Conservation (phyloP, 2,113 vertebrate species). For the Chiloscyllium plagiosum region DNA sequence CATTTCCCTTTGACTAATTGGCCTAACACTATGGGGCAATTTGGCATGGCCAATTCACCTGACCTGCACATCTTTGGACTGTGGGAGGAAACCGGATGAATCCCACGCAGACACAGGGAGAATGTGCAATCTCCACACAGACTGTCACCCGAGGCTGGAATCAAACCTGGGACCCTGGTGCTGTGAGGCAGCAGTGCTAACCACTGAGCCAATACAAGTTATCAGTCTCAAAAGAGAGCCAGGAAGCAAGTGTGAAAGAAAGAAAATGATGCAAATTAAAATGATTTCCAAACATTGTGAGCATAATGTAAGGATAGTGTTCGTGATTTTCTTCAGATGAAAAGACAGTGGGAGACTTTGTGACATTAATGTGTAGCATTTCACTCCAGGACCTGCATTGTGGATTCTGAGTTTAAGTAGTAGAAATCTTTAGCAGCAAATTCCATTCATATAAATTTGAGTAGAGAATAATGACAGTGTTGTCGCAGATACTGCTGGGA, state of each 20-base stretch:
- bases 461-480: not conserved
- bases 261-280: slow-evolving; percentile 56
- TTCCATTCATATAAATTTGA: not conserved
- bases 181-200: no score
- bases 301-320: not conserved
- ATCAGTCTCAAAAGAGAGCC: slow-evolving; percentile 40
- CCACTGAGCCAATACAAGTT: not conserved
- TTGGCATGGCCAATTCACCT: no score
- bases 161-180: no score
- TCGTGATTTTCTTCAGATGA: not conserved
- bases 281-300: not conserved
- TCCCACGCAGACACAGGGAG: no score
- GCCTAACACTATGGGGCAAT: no score
- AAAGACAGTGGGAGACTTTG: not conserved
- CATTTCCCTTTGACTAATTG: no score
- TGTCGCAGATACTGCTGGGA: slow-evolving; percentile 34
- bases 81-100: no score
- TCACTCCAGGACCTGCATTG: not conserved
- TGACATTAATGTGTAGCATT: not conserved
- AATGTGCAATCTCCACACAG: no score
- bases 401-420: not conserved
- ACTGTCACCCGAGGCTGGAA: no score
- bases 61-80: no score
- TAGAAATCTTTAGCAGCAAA: not conserved
- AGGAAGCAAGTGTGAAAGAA: slow-evolving; percentile 50